These are phyloP conservation scores for Pelagia noctiluca DNA, from an alignment of 30 jellyfish, hydroid and myxozoan species.

Conservation along the genomic window DNA sequence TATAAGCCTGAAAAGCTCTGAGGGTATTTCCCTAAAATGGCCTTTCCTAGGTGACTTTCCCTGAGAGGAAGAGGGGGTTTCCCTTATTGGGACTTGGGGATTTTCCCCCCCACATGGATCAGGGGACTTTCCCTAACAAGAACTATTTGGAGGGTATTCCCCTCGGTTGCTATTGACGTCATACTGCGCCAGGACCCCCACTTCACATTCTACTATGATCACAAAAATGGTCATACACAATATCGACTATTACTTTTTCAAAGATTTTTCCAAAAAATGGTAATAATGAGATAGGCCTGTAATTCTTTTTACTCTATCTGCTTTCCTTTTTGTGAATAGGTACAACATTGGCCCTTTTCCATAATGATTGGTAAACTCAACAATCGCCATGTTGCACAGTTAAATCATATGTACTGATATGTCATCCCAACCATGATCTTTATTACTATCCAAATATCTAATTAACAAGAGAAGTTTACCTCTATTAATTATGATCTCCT, in stretches of 20 bases:
- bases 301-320: neutral
- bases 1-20: no score
- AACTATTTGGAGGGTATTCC: no score
- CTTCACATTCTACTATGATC: no score
- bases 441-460: slow-evolving; percentile 8
- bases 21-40: no score
- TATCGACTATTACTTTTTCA: slow-evolving; percentile 14
- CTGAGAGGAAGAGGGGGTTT: no score
- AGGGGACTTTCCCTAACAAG: no score
- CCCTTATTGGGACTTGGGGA: no score
- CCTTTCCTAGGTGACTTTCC: no score
- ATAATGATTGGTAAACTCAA: neutral
- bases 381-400: slow-evolving; percentile 26
- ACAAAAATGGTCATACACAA: no score
- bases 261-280: slow-evolving; percentile 41
- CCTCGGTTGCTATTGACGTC: no score
- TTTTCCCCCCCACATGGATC: no score
- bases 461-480: neutral
- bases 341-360: slow-evolving; percentile 45
- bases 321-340: slow-evolving; percentile 45
- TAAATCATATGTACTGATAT: slow-evolving; percentile 26
- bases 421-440: slow-evolving; percentile 50
- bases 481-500: neutral
- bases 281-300: slow-evolving; percentile 32
- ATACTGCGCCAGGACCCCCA: no score